Conservation (phyloP, 2,113 vertebrate genomes). For the Rousettus leschenaultii region DNA sequence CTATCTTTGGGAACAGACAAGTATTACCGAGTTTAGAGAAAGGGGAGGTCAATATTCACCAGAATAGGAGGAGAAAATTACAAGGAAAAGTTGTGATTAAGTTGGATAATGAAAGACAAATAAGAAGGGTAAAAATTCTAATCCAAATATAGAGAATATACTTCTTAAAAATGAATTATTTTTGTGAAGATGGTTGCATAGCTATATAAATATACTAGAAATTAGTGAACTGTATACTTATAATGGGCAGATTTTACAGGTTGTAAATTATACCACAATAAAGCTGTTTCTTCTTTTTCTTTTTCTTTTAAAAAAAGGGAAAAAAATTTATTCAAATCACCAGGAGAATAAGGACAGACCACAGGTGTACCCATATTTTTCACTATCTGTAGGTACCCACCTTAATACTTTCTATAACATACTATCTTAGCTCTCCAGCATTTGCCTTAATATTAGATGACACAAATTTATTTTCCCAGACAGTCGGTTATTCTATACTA, state of each 20-base stretch:
- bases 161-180: not conserved
- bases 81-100: not conserved
- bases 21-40: not conserved
- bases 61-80: not conserved
- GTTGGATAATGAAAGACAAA: not conserved
- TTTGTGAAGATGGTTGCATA: not conserved
- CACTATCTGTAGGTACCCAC: not conserved
- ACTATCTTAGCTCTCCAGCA: not conserved
- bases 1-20: not conserved
- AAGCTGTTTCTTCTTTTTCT: not conserved
- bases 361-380: not conserved
- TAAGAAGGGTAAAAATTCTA: slow-evolving; percentile 11
- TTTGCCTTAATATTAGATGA: not conserved
- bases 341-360: not conserved
- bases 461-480: not conserved
- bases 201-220: not conserved
- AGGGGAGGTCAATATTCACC: not conserved
- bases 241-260: not conserved
- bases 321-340: not conserved
- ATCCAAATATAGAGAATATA: slow-evolving; percentile 15
- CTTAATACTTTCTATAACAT: not conserved
- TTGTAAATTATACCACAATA: not conserved
- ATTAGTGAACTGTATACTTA: not conserved
- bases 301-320: not conserved
- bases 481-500: not conserved